These are phyloP conservation scores for Glareola pratincola DNA, from an alignment of 2,113 vertebrate genomes.

Conservation along the genomic window DNA sequence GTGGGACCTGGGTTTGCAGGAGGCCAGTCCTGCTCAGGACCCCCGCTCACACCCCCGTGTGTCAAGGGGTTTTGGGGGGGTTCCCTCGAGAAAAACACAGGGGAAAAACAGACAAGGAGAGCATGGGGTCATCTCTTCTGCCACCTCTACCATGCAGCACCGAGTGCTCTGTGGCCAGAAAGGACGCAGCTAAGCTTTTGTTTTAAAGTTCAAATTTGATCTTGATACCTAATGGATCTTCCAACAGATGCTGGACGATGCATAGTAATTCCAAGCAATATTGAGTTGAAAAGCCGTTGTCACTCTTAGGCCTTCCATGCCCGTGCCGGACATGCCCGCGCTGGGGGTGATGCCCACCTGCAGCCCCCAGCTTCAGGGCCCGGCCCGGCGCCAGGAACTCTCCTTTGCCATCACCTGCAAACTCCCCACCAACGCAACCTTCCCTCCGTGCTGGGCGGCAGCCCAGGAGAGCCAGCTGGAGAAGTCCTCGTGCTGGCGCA, in stretches of 20 bases:
- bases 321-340: background rate
- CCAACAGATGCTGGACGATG: background rate
- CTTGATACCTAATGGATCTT: accelerated
- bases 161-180: background rate
- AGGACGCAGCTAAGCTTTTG: background rate
- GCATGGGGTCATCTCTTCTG: background rate
- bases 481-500: accelerated
- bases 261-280: background rate
- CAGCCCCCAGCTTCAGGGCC: background rate
- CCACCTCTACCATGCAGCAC: background rate
- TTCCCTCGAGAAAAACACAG: accelerated
- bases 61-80: no score
- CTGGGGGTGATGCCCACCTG: accelerated
- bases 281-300: accelerated
- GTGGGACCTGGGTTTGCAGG: background rate
- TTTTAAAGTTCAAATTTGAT: background rate
- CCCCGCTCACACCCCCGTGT: background rate
- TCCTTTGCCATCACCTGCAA: background rate
- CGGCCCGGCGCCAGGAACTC: background rate
- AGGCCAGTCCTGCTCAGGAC: background rate
- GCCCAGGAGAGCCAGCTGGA: background rate
- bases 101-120: accelerated
- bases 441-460: accelerated
- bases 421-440: background rate
- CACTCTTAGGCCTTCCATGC: background rate